phyloP scores from a whole-genome alignment of 2,888 invertebrate species.

The Taenaris catops region DNA sequence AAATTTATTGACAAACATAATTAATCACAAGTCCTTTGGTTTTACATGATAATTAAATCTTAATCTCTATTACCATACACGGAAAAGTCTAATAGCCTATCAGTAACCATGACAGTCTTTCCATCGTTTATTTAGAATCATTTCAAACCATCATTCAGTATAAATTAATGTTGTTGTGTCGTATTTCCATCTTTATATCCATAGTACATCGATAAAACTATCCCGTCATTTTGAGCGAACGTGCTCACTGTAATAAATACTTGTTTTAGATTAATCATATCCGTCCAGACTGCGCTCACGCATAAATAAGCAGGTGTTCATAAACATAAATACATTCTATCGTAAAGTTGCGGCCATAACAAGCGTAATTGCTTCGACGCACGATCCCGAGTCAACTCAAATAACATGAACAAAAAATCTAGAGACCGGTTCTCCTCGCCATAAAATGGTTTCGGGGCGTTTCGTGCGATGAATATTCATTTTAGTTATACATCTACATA shows the following conservation, averaged over 20 bases:
- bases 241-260: slow-evolving; percentile 46
- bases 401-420: slow-evolving; percentile 57
- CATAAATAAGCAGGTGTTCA: slow-evolving; percentile 51
- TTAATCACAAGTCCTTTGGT: no score
- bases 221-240: slow-evolving; percentile 33
- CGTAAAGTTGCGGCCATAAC: slow-evolving; percentile 49
- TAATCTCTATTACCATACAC: slow-evolving; percentile 6
- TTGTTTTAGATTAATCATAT: slow-evolving; percentile 53
- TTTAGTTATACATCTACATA: slow-evolving; percentile 49
- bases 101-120: slow-evolving; percentile 24
- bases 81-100: slow-evolving; percentile 18
- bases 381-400: slow-evolving; percentile 46
- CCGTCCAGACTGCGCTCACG: slow-evolving; percentile 45
- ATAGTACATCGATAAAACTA: slow-evolving; percentile 17
- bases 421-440: slow-evolving; percentile 53
- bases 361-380: slow-evolving; percentile 50
- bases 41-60: no score
- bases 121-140: slow-evolving; percentile 24
- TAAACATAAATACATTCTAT: slow-evolving; percentile 48
- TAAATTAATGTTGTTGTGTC: slow-evolving; percentile 13
- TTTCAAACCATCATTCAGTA: slow-evolving; percentile 12
- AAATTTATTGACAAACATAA: no score
- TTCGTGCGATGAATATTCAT: slow-evolving; percentile 63
- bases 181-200: slow-evolving; percentile 11
- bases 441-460: slow-evolving; percentile 56